Base-by-base conservation (phyloP, 2,113 vertebrate species). In the Grammomys dolichurus region DNA sequence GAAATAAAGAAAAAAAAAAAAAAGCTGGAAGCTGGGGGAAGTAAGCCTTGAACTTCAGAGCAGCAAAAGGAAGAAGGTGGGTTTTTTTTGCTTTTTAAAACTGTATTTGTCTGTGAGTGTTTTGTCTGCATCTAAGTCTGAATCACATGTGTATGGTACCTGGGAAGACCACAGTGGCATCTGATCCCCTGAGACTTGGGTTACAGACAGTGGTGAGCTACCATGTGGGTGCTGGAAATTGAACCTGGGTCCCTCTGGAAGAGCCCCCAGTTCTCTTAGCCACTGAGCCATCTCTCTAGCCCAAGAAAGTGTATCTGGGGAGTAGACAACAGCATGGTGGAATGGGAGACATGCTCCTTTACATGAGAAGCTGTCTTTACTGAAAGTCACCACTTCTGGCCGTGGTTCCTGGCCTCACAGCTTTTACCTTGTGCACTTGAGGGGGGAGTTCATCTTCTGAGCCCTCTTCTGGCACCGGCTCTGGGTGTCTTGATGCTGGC, bases 361-460 rank as follows among this genome's bases (percentile, higher is more conserved):
- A 26, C n/a, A 5, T 2, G 40, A 56, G 69, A 36, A 82, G 26
- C 46, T 65, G 16, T 28, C 36, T 69, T 40, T 26, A 54, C 70
- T 95, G 67, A 12, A 90, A 86, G 72, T 63, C n/a, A 60, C 33
- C 75, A 43, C 28, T 87, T 78, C 17, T 67, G 36, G 56, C 17
- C 63, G 40, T 19, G 43, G 7, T 84, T 89, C 46, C 56, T 1
- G 1, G 63, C 60, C 63, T n/a, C 2, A 2, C 51, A 40, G n/a
- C 46, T 43, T 94, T 96, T 96, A 99, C 99, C 99, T 99, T 99
- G 97, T 99, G 99, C 94, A 99, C 98, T 95, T 99, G 99, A 10
- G 99, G 99, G 6, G 99, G 99, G 92, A 99, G 98, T 95, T 99
- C 99, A 1, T 99, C 99, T 92, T 99, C 99, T 0, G 99, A 99